phyloP scores from a whole-genome alignment of 1,140 invertebrate genomes.

The Diorhabda carinulata region DNA sequence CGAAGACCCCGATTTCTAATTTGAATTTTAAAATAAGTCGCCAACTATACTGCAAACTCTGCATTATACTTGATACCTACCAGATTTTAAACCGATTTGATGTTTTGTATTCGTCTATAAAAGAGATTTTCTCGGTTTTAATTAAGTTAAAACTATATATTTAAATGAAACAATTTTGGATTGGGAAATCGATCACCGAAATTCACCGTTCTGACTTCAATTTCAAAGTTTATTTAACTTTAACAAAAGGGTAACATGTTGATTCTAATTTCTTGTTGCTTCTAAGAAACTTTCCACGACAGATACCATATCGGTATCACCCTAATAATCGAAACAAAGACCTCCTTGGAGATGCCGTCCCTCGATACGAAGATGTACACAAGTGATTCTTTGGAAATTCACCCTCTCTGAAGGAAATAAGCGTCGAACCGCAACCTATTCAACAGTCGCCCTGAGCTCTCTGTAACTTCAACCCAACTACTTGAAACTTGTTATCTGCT shows the following conservation, averaged over 20 bases:
- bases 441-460: slow-evolving; percentile 25
- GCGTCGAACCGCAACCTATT: slow-evolving; percentile 33
- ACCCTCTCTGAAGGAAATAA: slow-evolving; percentile 19
- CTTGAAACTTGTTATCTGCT: slow-evolving; percentile 32
- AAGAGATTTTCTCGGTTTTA: too few relatives aligned
- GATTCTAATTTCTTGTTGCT: not conserved
- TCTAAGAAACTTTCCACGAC: not conserved
- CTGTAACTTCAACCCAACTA: slow-evolving; percentile 21
- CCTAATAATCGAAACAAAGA: not conserved
- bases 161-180: too few relatives aligned
- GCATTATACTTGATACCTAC: too few relatives aligned
- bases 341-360: not conserved
- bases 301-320: not conserved
- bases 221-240: not conserved
- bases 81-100: too few relatives aligned
- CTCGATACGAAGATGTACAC: not conserved
- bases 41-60: not conserved
- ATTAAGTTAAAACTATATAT: too few relatives aligned
- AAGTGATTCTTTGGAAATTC: not conserved
- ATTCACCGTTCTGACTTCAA: not conserved
- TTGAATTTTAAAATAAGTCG: slow-evolving; percentile 34
- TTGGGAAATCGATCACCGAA: too few relatives aligned
- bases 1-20: slow-evolving; percentile 24
- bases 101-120: too few relatives aligned
- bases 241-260: not conserved